Percentiles rank a stretch among this genome's conserved stretches.
Conservation (phyloP, 2,797 vertebrate genomes). For the Scarus forsteni region DNA sequence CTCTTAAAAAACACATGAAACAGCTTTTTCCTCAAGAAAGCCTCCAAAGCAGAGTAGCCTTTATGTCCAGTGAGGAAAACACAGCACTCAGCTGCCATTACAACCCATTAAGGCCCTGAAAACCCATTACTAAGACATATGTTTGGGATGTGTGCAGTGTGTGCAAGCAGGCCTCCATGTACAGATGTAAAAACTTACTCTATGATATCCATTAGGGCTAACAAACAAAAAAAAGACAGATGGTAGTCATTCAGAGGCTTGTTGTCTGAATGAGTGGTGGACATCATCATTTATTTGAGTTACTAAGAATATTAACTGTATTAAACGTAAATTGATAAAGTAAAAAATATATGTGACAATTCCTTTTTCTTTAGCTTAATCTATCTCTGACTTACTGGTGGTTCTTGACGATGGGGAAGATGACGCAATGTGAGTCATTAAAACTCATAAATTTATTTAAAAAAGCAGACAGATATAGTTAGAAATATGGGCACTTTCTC, state of each 20-base stretch:
- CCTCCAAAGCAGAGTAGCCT: conserved; percentile 12
- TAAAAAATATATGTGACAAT: too few relatives aligned
- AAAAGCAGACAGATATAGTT: too few relatives aligned
- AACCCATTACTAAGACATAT: conserved; percentile 53
- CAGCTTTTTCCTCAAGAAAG: conserved; percentile 23
- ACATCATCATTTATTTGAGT: too few relatives aligned
- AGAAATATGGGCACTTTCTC: too few relatives aligned
- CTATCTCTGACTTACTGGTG: too few relatives aligned
- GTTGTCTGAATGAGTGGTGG: too few relatives aligned
- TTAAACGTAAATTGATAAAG: too few relatives aligned
- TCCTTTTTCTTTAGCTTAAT: too few relatives aligned
- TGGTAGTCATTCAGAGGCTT: conserved; percentile 1
- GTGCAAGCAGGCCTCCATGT: conserved; percentile 8
- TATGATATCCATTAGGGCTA: conserved; percentile 33
- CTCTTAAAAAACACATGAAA: conserved; percentile 25
- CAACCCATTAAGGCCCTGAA: conserved; percentile 55
- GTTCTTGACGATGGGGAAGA: too few relatives aligned
- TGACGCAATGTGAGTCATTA: too few relatives aligned
- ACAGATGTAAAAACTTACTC: conserved; percentile 26
- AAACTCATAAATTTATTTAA: too few relatives aligned
- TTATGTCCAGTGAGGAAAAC: conserved; percentile 39
- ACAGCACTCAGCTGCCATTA: conserved; percentile 47
- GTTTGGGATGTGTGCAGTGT: conserved; percentile 12
- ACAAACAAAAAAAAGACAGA: conserved; percentile 56
- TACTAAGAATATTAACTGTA: too few relatives aligned